Evolutionary conservation across 2,888 invertebrate species (phyloP), one percentile per base, ranked within the genome.

Genomic region (Tetrapedia diversipes): DNA sequence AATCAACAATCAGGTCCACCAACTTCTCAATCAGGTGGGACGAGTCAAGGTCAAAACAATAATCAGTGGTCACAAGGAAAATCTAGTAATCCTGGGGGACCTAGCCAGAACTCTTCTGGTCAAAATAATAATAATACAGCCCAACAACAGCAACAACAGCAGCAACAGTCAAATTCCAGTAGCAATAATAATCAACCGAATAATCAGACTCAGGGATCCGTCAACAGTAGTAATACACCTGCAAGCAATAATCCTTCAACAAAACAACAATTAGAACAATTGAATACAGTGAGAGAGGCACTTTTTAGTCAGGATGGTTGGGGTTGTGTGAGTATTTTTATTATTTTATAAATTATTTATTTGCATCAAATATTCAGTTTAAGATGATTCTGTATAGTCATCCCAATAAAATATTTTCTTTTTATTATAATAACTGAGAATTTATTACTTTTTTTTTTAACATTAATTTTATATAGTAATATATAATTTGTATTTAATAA

Each of bases 271-370:
- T 94, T 97, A 84, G 97, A 97, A 93, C 97, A 97, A 92, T 94
- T 97, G 81, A 97, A 96, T 92, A 96, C 95, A 77, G 97, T 98
- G 97, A 94, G 97, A 79, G 97, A 98, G 92, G 97, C 97, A 63
- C 94, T 98, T 74, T 97, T 96, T 91, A 96, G 97, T 92, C 96
- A 96, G 90, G 98, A 98, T 91, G 98, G 98, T 84, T 98, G 98
- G 98, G 97, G 98, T 80, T 97, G 97, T 86, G 96, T 96, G 93
- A 95, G 95, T 95, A 79, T 61, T 39, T 24, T 10, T 49, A 4
- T 37, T 49, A 57, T 57, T 32, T 10, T 39, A 59, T 27, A n/a
- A 14, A 4, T 14, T 7, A 8, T 19, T 51, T 32, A 10, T 24
- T n/a, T 1, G 4, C 11, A 8, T 37, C n/a, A 2, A 22, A 37